Conservation (phyloP, 2,797 vertebrate species). For the Eptatretus atami region DNA sequence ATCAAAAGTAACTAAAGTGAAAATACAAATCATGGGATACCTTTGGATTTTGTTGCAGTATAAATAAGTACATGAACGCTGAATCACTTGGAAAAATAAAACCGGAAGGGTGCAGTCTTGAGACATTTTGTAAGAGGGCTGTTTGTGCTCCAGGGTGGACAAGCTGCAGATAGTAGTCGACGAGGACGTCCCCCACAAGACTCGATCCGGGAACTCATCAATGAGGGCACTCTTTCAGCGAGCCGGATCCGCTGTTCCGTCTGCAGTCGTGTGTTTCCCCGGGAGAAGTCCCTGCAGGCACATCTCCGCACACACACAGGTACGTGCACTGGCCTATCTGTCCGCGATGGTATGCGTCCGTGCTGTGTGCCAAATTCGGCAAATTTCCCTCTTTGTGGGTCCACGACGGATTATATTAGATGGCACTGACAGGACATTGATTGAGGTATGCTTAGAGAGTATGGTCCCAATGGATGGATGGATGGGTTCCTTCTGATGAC, state of each 20-base stretch:
- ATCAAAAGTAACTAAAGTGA: too few species aligned
- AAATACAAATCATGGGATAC: too few species aligned
- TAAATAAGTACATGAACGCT: too few species aligned
- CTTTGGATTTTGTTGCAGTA: too few species aligned
- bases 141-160: too few species aligned
- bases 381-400: background rate
- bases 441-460: too few species aligned
- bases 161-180: constrained; percentile 38
- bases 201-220: constrained; percentile 66
- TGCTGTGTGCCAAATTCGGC: background rate
- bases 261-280: constrained; percentile 76
- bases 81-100: too few species aligned
- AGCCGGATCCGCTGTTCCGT: constrained; percentile 85
- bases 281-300: constrained; percentile 82
- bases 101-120: too few species aligned
- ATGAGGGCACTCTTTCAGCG: constrained; percentile 57
- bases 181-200: constrained; percentile 70
- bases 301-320: constrained; percentile 93
- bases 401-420: background rate
- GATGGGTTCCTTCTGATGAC: too few species aligned
- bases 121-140: too few species aligned
- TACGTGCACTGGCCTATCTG: constrained; percentile 12
- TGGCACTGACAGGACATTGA: background rate
- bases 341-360: background rate
- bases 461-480: too few species aligned